A percentile compares a stretch with the other conserved stretches of the same genome.
Conservation (phyloP, 2,888 invertebrate genomes). For the Hypsopygia costalis region DNA sequence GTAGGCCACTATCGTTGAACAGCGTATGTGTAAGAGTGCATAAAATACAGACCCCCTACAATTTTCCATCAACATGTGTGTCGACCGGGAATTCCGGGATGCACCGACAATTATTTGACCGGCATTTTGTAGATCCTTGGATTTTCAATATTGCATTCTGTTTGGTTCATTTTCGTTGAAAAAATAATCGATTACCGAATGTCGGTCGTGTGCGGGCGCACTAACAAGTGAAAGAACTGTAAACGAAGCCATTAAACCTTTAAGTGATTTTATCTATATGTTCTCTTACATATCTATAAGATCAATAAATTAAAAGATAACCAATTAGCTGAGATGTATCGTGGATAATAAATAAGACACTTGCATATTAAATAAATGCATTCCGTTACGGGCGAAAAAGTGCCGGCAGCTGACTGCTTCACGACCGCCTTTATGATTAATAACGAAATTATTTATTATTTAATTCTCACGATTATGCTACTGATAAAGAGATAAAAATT, state of each 20-base stretch:
- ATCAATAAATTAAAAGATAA: constrained; percentile 40
- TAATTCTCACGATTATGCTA: constrained; percentile 24
- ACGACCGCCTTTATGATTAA: constrained; percentile 36
- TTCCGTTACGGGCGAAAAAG: constrained; percentile 30
- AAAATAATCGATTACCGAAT: too few relatives aligned
- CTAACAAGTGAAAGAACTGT: neutral
- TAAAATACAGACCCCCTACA: too few relatives aligned
- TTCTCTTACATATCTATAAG: constrained; percentile 17
- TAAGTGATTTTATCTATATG: neutral
- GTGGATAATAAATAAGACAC: constrained; percentile 39
- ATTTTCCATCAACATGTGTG: too few relatives aligned
- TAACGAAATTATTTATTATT: constrained; percentile 27
- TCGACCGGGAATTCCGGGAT: too few relatives aligned
- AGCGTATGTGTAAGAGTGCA: too few relatives aligned
- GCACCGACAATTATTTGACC: too few relatives aligned
- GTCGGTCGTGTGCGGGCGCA: too few relatives aligned
- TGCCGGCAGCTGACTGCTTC: constrained; percentile 25
- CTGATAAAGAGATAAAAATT: constrained; percentile 24
- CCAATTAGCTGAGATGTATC: constrained; percentile 46
- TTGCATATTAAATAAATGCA: constrained; percentile 36
- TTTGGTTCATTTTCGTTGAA: too few relatives aligned
- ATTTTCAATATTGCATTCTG: too few relatives aligned
- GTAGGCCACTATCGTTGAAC: too few relatives aligned
- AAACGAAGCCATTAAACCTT: neutral
- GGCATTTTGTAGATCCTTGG: too few relatives aligned